These are phyloP conservation scores for Crypturellus undulatus DNA, from an alignment of 2,113 vertebrate species.

Conservation along the genomic window DNA sequence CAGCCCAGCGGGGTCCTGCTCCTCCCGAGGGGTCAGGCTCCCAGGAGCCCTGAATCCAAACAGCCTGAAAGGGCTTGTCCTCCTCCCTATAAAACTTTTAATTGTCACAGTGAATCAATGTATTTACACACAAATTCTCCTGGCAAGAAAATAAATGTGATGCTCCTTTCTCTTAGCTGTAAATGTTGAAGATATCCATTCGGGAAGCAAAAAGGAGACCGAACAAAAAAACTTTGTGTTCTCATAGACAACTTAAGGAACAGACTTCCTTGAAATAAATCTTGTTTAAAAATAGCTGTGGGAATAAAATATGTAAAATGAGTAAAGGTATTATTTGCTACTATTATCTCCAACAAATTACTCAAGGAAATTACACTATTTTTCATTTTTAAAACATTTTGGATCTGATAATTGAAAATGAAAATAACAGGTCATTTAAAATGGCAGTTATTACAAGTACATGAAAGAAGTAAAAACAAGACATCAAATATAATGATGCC, in stretches of 20 bases:
- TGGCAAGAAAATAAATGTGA: neutral
- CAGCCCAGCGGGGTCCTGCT: neutral
- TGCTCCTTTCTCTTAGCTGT: neutral
- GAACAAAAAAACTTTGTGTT: neutral
- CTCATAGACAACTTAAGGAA: neutral
- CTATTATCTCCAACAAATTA: conserved; percentile 20
- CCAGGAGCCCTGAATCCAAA: neutral
- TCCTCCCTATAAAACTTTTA: neutral
- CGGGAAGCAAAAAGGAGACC: neutral
- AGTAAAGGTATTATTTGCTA: neutral
- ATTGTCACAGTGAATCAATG: fast-evolving
- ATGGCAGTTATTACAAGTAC: neutral
- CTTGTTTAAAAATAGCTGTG: neutral
- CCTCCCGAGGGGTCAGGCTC: neutral
- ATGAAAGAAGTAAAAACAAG: neutral
- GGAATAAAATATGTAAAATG: conserved; percentile 7
- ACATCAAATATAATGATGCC: conserved; percentile 9
- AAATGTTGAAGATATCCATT: neutral
- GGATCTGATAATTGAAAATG: conserved; percentile 15
- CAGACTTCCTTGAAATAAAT: neutral
- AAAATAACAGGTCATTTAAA: conserved; percentile 44
- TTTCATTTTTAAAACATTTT: conserved; percentile 28
- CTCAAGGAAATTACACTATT: neutral
- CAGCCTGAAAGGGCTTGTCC: neutral
- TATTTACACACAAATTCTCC: neutral